These are phyloP conservation scores for Aptenodytes forsteri DNA, from an alignment of 2,113 vertebrate species.

Conservation along the genomic window DNA sequence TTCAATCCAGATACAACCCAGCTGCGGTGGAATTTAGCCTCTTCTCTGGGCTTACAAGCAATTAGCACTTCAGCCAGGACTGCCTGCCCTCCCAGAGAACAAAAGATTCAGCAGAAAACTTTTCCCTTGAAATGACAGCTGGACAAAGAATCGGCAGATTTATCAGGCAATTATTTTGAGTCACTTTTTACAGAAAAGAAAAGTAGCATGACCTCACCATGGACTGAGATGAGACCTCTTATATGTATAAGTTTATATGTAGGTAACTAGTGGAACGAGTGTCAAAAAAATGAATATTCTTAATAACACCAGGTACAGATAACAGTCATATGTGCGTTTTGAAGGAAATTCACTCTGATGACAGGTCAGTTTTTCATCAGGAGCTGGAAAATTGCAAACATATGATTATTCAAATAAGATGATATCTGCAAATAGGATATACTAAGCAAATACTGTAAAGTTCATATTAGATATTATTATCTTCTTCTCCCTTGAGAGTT, in stretches of 20 bases:
- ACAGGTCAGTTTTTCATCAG: constrained; percentile 41
- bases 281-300: background rate
- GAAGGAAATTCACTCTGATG: constrained; percentile 20
- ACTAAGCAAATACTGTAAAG: background rate
- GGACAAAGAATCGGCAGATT: background rate
- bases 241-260: background rate
- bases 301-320: background rate
- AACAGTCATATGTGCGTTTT: background rate
- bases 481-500: background rate
- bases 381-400: constrained; percentile 34
- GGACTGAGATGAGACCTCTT: background rate
- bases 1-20: constrained; percentile 9
- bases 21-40: background rate
- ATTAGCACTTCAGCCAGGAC: background rate
- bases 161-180: background rate
- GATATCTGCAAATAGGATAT: constrained; percentile 21
- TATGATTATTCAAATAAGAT: constrained; percentile 44
- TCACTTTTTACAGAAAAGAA: background rate
- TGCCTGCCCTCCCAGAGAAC: background rate
- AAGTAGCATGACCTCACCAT: background rate
- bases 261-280: background rate
- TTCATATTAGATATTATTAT: background rate
- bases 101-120: constrained; percentile 3
- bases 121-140: background rate
- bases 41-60: constrained; percentile 8